Percentiles rank a stretch among this genome's conserved stretches.
Conservation (phyloP, 92 coral and sea anemone species). For the Bergia puertoricense region DNA sequence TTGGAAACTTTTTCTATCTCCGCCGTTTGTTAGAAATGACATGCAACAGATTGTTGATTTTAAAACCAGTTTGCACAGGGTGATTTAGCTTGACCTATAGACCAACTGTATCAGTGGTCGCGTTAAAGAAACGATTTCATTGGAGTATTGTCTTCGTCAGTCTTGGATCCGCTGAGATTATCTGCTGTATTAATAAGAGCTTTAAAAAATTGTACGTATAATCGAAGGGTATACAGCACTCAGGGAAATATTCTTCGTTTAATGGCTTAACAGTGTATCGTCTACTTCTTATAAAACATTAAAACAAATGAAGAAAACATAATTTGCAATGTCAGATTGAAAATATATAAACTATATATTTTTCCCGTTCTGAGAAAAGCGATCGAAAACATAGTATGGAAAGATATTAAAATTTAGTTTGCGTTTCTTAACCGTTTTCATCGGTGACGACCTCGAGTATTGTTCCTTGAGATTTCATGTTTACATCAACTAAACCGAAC, state of each 20-base stretch:
- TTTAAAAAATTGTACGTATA: background rate
- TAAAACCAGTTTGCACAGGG: no score
- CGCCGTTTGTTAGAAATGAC: background rate
- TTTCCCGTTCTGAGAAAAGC: background rate
- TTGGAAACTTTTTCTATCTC: background rate
- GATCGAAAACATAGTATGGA: background rate
- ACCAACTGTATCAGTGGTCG: background rate
- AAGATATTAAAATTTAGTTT: background rate
- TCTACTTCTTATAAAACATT: conserved; percentile 43
- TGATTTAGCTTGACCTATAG: no score
- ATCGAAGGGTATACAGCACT: background rate
- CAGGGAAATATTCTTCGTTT: background rate
- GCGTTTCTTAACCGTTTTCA: background rate
- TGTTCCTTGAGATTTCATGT: background rate
- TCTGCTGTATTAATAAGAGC: background rate
- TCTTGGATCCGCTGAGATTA: no score
- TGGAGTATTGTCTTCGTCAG: no score
- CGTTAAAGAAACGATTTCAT: no score
- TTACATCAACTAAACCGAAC: background rate
- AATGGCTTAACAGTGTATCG: background rate
- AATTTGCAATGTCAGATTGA: background rate
- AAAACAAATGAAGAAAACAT: conserved; percentile 9
- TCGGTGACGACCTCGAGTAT: background rate
- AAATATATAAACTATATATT: background rate
- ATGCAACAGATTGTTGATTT: background rate